phyloP scores from a whole-genome alignment of 2,888 invertebrate genomes.

The Cantharis flavilabris region DNA sequence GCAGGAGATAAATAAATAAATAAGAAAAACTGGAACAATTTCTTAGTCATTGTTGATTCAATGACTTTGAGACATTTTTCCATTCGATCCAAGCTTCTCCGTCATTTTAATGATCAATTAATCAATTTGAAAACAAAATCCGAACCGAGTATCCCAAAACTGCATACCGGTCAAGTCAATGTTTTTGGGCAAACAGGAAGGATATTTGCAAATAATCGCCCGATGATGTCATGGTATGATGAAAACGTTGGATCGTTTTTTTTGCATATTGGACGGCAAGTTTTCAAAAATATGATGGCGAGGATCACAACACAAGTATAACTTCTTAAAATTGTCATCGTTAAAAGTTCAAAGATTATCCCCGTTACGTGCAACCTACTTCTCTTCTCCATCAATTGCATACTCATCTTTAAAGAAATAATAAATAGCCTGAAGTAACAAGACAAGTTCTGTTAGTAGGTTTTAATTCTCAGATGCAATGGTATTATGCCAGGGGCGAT shows the following conservation, averaged over 20 bases:
- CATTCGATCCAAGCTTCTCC: not conserved
- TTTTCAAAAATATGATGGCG: not conserved
- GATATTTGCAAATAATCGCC: no score
- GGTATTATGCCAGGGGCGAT: not conserved
- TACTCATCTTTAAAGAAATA: slow-evolving; percentile 30
- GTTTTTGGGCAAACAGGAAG: no score
- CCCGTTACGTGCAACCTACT: slow-evolving; percentile 29
- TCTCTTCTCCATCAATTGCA: slow-evolving; percentile 15
- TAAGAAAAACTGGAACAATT: not conserved
- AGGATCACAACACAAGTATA: not conserved
- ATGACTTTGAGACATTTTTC: not conserved
- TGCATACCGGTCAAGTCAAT: no score
- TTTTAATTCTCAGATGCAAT: slow-evolving; percentile 3
- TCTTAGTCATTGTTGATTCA: not conserved
- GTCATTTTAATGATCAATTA: not conserved
- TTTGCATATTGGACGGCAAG: not conserved
- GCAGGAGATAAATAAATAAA: not conserved
- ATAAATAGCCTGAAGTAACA: slow-evolving; percentile 11
- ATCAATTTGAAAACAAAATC: not conserved
- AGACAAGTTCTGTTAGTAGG: slow-evolving; percentile 16
- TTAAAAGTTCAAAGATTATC: slow-evolving; percentile 4
- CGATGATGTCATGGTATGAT: no score
- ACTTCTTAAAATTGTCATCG: not conserved
- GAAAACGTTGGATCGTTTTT: not conserved
- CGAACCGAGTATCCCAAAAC: no score